Base-by-base conservation (phyloP, 1,140 invertebrate genomes). In the Popillia japonica region DNA sequence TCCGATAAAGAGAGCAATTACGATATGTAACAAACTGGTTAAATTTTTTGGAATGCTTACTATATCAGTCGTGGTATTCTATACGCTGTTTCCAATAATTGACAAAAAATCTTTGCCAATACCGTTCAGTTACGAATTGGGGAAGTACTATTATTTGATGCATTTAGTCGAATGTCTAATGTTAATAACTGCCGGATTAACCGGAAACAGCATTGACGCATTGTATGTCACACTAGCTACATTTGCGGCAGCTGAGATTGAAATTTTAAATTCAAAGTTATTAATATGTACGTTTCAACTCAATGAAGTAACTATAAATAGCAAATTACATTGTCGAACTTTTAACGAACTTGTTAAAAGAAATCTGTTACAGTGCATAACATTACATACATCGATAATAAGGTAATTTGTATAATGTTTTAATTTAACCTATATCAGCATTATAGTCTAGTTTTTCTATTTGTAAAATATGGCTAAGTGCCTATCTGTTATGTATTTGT, bases 21-120 rank as follows among this genome's bases (percentile, higher is more conserved):
- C 17, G 6, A 14, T 55, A n/a, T 55, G 2, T 17, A 17, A 6
- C 17, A 55, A 55, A 55, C 6, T 55, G 6, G 11, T 55, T 17
- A 55, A 55, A 17, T 55, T 55, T 2, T 55, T 55, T n/a, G 48
- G 48, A 55, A n/a, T 55, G 14, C 11, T n/a, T 3, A n/a, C 11
- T n/a, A 17, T 17, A 55, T 55, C 48, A 0, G 17, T 55, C 17
- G 7, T 55, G n/a, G n/a, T 55, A 17, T 55, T 55, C 6, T 55
- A 55, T 17, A 55, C 48, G 17, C 0, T 55, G 0, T 55, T 55
- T 55, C 48, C 48, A 3, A n/a, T 55, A 6, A 4, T 55, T n/a
- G 48, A 55, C n/a, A 55, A 17, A n/a, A 55, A 55, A n/a, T 14
- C 48, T n/a, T 55, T 55, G 17, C 48, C 48, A 55, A 55, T 55